A percentile compares a stretch with the other conserved stretches of the same genome.
Evolutionary conservation across 37 sponge, comb jelly and placozoan genomes (phyloP).

Genomic region (Hexactinellida sp.): DNA sequence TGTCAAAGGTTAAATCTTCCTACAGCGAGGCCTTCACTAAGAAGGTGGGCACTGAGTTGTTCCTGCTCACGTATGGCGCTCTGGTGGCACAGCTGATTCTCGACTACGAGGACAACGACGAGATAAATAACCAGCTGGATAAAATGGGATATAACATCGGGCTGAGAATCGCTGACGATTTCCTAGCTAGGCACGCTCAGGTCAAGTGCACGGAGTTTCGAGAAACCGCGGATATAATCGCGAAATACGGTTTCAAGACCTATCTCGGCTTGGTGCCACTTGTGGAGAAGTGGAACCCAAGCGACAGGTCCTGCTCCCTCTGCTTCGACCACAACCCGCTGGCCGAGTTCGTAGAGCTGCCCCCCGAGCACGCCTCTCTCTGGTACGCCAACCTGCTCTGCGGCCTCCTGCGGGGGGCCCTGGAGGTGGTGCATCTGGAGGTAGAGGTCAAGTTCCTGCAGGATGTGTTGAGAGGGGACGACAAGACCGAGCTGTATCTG

Average conservation of each 20-base stretch:
- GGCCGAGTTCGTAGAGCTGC: constrained; percentile 91
- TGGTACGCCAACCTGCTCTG: constrained; percentile 87
- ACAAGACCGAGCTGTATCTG: constrained; percentile 78
- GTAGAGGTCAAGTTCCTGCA: constrained; percentile 76
- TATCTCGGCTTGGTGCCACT: constrained; percentile 75
- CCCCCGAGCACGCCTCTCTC: constrained; percentile 50
- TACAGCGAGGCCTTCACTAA: neutral
- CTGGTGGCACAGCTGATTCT: constrained; percentile 87
- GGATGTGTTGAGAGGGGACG: constrained; percentile 79
- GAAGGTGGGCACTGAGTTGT: constrained; percentile 55
- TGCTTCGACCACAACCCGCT: constrained; percentile 85
- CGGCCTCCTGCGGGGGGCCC: constrained; percentile 83
- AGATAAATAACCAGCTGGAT: constrained; percentile 90
- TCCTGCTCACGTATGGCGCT: constrained; percentile 89
- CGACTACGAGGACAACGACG: constrained; percentile 85
- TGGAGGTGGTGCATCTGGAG: constrained; percentile 92
- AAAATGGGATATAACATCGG: constrained; percentile 98
- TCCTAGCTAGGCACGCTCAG: constrained; percentile 60
- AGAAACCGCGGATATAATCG: constrained; percentile 77
- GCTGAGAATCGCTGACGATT: constrained; percentile 84
- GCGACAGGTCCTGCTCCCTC: constrained; percentile 65
- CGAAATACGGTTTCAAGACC: constrained; percentile 83
- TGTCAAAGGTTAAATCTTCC: neutral
- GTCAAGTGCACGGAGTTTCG: constrained; percentile 69
- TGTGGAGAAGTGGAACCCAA: constrained; percentile 74